phyloP scores from a whole-genome alignment of 2,797 vertebrate genomes.

The Anguilla marmorata region DNA sequence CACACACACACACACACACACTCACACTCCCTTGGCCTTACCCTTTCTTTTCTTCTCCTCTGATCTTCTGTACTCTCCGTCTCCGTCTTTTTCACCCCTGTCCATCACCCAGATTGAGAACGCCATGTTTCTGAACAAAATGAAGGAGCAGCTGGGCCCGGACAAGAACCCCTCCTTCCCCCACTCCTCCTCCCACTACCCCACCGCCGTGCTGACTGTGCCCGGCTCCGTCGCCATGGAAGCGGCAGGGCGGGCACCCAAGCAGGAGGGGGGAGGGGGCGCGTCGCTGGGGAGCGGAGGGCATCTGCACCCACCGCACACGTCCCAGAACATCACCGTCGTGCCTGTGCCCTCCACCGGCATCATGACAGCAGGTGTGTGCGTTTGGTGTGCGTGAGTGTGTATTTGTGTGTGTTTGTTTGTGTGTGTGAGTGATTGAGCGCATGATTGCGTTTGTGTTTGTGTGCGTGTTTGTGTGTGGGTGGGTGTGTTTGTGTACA shows the following conservation, averaged over 20 bases:
- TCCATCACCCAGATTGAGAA: constrained; percentile 84
- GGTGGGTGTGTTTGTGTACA: constrained; percentile 13
- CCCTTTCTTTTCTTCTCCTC: background rate
- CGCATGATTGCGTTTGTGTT: background rate
- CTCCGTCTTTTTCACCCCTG: background rate
- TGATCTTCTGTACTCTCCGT: background rate
- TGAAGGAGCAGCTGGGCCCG: constrained; percentile 91
- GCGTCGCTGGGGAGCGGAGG: constrained; percentile 34
- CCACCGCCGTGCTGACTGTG: constrained; percentile 86
- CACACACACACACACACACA: background rate
- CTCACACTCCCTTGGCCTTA: background rate
- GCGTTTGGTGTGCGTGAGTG: constrained; percentile 9
- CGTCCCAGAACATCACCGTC: constrained; percentile 94
- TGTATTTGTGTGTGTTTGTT: background rate
- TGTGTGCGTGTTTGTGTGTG: constrained; percentile 59
- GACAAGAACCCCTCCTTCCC: constrained; percentile 86
- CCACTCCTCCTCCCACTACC: constrained; percentile 85
- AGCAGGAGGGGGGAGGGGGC: constrained; percentile 67
- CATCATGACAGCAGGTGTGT: constrained; percentile 93
- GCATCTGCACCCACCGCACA: constrained; percentile 86
- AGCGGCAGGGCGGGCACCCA: constrained; percentile 64
- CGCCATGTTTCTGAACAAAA: constrained; percentile 96
- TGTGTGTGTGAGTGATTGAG: background rate
- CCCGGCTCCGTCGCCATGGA: constrained; percentile 85
- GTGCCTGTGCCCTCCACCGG: constrained; percentile 91